phyloP scores from a whole-genome alignment of 2,797 vertebrate genomes.

The Channa striata region DNA sequence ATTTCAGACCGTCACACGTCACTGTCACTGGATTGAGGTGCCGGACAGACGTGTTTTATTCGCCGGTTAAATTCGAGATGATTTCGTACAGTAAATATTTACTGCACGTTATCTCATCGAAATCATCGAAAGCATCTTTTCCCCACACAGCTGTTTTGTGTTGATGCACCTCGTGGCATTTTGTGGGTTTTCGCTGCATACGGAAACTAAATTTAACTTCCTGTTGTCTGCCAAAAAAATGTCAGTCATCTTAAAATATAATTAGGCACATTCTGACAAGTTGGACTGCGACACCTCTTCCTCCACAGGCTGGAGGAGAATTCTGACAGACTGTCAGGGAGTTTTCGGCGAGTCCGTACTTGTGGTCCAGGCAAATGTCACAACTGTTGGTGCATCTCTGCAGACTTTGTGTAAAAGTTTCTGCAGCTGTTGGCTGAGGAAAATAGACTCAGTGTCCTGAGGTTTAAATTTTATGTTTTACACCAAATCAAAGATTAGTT shows the following conservation, averaged over 20 bases:
- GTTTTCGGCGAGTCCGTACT: not conserved
- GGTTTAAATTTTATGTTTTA: slow-evolving; percentile 1
- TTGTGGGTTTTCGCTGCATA: not conserved
- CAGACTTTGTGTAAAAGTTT: slow-evolving; percentile 5
- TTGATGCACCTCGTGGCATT: not conserved
- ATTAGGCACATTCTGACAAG: slow-evolving; percentile 32
- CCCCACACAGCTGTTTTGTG: not conserved
- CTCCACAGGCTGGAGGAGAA: slow-evolving; percentile 14
- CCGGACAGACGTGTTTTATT: not conserved
- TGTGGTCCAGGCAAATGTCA: slow-evolving; percentile 8
- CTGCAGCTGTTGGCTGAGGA: not conserved
- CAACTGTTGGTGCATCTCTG: slow-evolving; percentile 2
- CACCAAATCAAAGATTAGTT: too few relatives aligned
- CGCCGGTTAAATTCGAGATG: not conserved
- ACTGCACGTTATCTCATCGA: not conserved
- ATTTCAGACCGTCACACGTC: slow-evolving; percentile 7
- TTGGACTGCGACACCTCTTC: not conserved
- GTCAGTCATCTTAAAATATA: slow-evolving; percentile 18
- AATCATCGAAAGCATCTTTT: not conserved
- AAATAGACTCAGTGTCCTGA: not conserved
- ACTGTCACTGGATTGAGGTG: not conserved
- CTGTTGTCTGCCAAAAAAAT: slow-evolving; percentile 12
- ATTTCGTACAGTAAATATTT: not conserved
- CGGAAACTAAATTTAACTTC: not conserved
- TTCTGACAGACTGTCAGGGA: slow-evolving; percentile 35